Evolutionary conservation across 2,888 invertebrate genomes (phyloP).

Genomic region (Tribolium freemani): DNA sequence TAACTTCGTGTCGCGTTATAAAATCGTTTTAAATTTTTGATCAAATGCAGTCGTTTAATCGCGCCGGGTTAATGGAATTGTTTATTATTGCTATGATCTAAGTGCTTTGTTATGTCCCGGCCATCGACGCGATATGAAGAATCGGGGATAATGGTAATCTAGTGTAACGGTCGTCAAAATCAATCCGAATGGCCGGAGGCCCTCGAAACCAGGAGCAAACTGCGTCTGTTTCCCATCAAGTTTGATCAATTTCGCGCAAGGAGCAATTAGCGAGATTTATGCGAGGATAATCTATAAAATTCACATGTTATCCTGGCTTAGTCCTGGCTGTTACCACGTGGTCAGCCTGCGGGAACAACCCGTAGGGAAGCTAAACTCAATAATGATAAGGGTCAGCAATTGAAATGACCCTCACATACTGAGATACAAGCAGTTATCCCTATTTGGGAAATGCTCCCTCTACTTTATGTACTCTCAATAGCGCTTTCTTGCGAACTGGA

Average conservation of each 20-base stretch:
- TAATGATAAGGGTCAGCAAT: constrained; percentile 64
- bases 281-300: constrained; percentile 38
- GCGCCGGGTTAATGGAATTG: constrained; percentile 9
- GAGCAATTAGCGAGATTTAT: constrained; percentile 14
- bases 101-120: constrained; percentile 46
- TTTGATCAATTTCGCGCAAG: background rate
- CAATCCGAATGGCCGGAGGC: constrained; percentile 44
- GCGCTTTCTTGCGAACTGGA: constrained; percentile 44
- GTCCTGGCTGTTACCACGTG: constrained; percentile 51
- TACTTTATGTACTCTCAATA: constrained; percentile 53
- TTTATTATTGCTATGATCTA: constrained; percentile 28
- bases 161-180: constrained; percentile 48
- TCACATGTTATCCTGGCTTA: constrained; percentile 53
- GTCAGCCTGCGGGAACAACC: constrained; percentile 53
- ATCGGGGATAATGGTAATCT: constrained; percentile 47
- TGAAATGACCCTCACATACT: constrained; percentile 61
- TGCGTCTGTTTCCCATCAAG: background rate
- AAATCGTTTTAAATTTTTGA: background rate
- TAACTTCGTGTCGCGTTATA: background rate
- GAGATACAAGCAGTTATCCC: constrained; percentile 55
- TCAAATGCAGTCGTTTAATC: background rate
- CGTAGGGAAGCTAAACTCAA: constrained; percentile 58
- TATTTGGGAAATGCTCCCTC: constrained; percentile 51
- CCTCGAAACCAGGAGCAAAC: constrained; percentile 8
- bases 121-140: constrained; percentile 39